phyloP scores from a whole-genome alignment of 2,888 invertebrate species.

The Deilephila elpenor region DNA sequence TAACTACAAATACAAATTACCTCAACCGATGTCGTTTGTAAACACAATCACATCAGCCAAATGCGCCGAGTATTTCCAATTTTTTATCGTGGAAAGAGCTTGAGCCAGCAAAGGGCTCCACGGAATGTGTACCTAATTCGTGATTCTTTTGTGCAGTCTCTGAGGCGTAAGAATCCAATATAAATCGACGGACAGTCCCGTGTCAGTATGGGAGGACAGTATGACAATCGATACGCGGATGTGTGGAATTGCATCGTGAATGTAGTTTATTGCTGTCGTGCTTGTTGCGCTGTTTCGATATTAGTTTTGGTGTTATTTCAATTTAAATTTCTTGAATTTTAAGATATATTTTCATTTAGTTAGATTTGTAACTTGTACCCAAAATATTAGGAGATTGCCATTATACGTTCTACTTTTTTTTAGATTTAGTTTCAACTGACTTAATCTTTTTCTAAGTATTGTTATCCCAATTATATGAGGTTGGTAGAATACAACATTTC shows the following conservation, averaged over 20 bases:
- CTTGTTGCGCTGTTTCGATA: constrained; percentile 1
- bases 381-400: no score
- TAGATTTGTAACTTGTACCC: no score
- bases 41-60: neutral
- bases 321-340: neutral
- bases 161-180: constrained; percentile 68
- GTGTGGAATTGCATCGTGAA: constrained; percentile 17
- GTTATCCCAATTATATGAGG: no score
- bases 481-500: no score
- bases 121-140: constrained; percentile 51
- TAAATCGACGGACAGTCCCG: constrained; percentile 50
- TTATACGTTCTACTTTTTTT: no score
- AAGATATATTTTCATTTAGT: no score
- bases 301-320: neutral
- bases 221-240: constrained; percentile 42
- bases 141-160: constrained; percentile 56
- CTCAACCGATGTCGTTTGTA: neutral
- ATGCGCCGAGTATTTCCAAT: constrained; percentile 43
- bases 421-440: no score
- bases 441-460: no score
- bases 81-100: constrained; percentile 46
- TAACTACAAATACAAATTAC: neutral
- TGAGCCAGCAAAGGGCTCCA: constrained; percentile 37
- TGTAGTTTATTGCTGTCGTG: neutral
- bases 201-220: constrained; percentile 39